Conservation (phyloP, 2,797 vertebrate genomes). For the Coregonus sp. region DNA sequence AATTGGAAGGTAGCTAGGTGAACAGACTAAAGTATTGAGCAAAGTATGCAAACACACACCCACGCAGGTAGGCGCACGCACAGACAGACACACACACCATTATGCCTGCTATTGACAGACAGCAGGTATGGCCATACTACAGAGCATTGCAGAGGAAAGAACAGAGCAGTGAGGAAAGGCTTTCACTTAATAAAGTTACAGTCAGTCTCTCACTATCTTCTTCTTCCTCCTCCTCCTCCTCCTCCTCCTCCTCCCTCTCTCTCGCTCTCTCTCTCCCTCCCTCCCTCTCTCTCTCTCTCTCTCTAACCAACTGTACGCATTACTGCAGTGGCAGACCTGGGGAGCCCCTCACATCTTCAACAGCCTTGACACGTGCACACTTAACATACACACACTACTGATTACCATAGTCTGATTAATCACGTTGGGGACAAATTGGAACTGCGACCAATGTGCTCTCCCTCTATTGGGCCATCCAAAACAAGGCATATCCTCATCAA, state of each 20-base stretch:
- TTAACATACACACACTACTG: conserved; percentile 7
- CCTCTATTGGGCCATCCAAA: background rate
- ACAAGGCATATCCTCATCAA: background rate
- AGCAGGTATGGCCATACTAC: background rate
- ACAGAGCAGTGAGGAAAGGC: background rate
- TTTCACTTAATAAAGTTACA: background rate
- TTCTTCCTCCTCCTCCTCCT: background rate
- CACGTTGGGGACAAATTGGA: background rate
- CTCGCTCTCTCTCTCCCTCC: background rate
- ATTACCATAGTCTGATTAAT: background rate
- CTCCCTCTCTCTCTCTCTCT: background rate
- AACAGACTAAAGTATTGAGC: background rate
- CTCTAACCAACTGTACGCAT: background rate
- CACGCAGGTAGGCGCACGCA: background rate
- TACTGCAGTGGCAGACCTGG: background rate
- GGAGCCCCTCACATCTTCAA: background rate
- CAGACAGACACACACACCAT: background rate
- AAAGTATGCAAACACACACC: background rate
- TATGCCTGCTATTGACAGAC: conserved; percentile 13
- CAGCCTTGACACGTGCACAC: background rate
- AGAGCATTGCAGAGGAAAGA: background rate
- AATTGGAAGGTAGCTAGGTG: background rate
- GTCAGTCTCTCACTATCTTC: background rate
- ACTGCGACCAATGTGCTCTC: background rate
- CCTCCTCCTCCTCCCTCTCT: background rate